Conservation (phyloP, 2,888 invertebrate species). For the Phasia obesa region DNA sequence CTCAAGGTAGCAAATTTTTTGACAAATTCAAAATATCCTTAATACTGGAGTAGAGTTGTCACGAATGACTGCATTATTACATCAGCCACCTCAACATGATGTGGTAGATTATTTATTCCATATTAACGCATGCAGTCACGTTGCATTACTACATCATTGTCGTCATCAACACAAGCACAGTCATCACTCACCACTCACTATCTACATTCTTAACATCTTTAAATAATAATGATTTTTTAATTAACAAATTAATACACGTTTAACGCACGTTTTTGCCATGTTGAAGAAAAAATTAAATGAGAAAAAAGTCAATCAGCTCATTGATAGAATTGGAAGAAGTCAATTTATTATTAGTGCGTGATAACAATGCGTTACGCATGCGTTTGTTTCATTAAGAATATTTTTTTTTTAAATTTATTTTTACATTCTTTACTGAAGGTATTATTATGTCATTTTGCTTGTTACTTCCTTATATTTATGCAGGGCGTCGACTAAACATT, state of each 20-base stretch:
- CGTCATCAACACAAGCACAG: conserved; percentile 36
- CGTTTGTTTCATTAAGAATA: conserved; percentile 17
- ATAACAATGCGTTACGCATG: conserved; percentile 67
- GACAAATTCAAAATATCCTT: neutral
- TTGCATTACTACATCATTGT: conserved; percentile 43
- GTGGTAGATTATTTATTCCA: conserved; percentile 18
- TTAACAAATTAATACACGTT: conserved; percentile 70
- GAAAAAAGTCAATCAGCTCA: conserved; percentile 24
- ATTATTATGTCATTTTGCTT: neutral
- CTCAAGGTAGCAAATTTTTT: neutral
- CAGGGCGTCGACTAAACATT: no score
- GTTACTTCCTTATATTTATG: no score
- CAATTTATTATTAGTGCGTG: conserved; percentile 49
- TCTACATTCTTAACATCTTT: conserved; percentile 50
- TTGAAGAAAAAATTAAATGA: conserved; percentile 1
- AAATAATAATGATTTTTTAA: conserved; percentile 66
- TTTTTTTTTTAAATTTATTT: neutral
- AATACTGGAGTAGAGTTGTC: neutral
- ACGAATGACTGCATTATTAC: conserved; percentile 23
- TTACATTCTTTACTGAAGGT: neutral
- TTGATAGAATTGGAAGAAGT: conserved; percentile 55
- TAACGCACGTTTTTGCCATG: conserved; percentile 57
- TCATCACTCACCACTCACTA: conserved; percentile 35
- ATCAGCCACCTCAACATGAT: conserved; percentile 18
- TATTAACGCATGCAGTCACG: conserved; percentile 44